Evolutionary conservation across 2,888 invertebrate species (phyloP), one percentile per base, ranked within the genome.

Genomic region (Odontocolon sp.): DNA sequence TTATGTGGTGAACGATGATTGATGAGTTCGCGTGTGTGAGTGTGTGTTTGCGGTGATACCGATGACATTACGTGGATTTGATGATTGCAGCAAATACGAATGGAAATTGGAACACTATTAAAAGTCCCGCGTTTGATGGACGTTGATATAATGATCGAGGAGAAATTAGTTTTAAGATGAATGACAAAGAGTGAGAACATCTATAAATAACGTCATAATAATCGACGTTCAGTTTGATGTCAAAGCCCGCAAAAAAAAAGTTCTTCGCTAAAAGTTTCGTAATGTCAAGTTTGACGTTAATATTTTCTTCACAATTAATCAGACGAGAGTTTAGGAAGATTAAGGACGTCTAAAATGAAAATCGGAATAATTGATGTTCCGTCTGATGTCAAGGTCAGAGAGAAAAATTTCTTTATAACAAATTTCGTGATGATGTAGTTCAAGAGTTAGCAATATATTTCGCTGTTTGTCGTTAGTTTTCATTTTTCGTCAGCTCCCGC

Each of bases 401-500:
- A n/a, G 11, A 21, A 21, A 5, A 21, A 11, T 11, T 8, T 45
- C 45, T 5, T 18, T 18, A 16, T 6, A 21, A 18, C 8, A 14
- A 5, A 33, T 56, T 28, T 42, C 14, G n/a, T 8, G 23, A 70
- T 23, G 42, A 56, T 38, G 36, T 33, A 36, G 11, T 64, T 21
- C 14, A 11, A n/a, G 38, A 14, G 18, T 11, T 21, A 26, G 45
- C 21, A 3, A 61, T 61, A 45, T 33, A 16, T 52, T 66, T 66
- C 9, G 8, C 2, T 18, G 33, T 52, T 21, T 42, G 66, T 67
- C 54, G 40, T 54, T 52, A 28, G 28, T 31, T 54, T 56, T 54
- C 45, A 71, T 71, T 63, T 67, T 67, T 33, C 61, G 45, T 52
- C 59, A 56, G 57, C 57, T 47, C 33, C 36, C 70, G 26, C 28